Evolutionary conservation across 2,888 invertebrate genomes (phyloP), one percentile per base, ranked within the genome.

Genomic region (Crepidodera aurea): DNA sequence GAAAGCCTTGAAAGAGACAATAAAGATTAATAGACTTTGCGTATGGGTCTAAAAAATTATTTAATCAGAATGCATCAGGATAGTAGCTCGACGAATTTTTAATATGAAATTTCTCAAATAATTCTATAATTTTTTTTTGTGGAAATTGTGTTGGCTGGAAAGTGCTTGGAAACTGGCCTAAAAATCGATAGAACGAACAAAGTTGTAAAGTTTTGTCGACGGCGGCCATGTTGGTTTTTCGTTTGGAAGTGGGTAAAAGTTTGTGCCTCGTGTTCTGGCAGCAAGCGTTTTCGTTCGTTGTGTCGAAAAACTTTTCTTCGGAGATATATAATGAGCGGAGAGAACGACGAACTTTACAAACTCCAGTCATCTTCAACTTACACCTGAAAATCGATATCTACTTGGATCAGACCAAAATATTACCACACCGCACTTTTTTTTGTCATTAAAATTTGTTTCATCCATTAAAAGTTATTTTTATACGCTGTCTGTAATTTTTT

Each of bases 211-310:
- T 42, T 56, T 56, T 42, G 32, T 42, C 46, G 56, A 37, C 39
- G 58, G 48, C 62, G 58, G 62, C 62, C 62, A 62, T 62, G 62
- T 58, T 62, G 62, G 62, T 57, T 62, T 62, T 62, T 62, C 58
- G 46, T 51, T 48, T 40, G 62, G 57, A 62, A 62, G 62, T 62
- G 62, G 62, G 54, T 54, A 54, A 62, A 62, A 62, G 62, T 62
- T 62, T 50, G 55, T n/a, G 25, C 44, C 44, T 44, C 44, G 44
- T 8, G 44, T 22, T 44, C 44, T 22, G 13, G 22, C 44, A 56
- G 56, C 44, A 44, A 42, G 46, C 56, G 56, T 56, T 56, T 44
- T 19, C 44, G 4, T 44, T 44, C 44, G 44, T 44, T 56, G 56
- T 56, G 56, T 56, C 56, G 56, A 56, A 56, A 56, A 56, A 56